Percentiles rank a stretch among this genome's conserved stretches.
Conservation (phyloP, 2,797 vertebrate species). For the Scomberomorus guttatus region DNA sequence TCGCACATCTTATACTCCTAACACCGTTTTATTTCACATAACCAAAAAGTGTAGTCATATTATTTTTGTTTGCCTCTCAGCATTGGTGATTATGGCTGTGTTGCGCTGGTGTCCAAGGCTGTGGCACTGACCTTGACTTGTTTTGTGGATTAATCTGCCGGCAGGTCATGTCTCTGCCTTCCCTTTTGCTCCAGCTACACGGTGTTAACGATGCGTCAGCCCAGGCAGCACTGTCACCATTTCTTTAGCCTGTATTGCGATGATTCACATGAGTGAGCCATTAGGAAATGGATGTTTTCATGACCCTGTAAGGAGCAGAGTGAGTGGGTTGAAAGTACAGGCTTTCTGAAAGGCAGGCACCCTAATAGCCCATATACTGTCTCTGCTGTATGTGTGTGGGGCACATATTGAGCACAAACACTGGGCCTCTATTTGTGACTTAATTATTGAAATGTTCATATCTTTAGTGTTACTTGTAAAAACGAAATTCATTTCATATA, state of each 20-base stretch:
- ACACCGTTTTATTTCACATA: slow-evolving; percentile 45
- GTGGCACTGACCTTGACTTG: slow-evolving; percentile 60
- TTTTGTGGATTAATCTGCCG: slow-evolving; percentile 65
- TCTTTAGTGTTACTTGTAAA: slow-evolving; percentile 37
- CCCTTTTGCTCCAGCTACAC: slow-evolving; percentile 37
- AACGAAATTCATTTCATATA: slow-evolving; percentile 35
- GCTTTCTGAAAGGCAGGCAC: slow-evolving; percentile 51
- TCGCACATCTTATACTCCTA: slow-evolving; percentile 23
- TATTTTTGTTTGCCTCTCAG: slow-evolving; percentile 48
- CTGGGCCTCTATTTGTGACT: slow-evolving; percentile 11
- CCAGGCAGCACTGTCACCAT: slow-evolving; percentile 46
- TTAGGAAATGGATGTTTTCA: slow-evolving; percentile 76
- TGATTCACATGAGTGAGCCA: slow-evolving; percentile 76
- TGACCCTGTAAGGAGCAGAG: slow-evolving; percentile 64
- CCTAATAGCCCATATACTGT: slow-evolving; percentile 49
- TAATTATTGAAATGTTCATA: slow-evolving; percentile 34
- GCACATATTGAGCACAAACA: not conserved
- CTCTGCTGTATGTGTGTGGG: not conserved
- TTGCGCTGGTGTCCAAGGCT: slow-evolving; percentile 19
- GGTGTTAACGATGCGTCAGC: slow-evolving; percentile 62
- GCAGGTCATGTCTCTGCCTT: slow-evolving; percentile 54
- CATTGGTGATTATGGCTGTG: slow-evolving; percentile 43
- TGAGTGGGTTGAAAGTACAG: slow-evolving; percentile 71
- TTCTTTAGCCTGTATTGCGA: slow-evolving; percentile 55
- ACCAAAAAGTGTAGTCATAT: slow-evolving; percentile 42